Evolutionary conservation across 2,797 vertebrate genomes (phyloP).

Genomic region (Ceryle rudis): DNA sequence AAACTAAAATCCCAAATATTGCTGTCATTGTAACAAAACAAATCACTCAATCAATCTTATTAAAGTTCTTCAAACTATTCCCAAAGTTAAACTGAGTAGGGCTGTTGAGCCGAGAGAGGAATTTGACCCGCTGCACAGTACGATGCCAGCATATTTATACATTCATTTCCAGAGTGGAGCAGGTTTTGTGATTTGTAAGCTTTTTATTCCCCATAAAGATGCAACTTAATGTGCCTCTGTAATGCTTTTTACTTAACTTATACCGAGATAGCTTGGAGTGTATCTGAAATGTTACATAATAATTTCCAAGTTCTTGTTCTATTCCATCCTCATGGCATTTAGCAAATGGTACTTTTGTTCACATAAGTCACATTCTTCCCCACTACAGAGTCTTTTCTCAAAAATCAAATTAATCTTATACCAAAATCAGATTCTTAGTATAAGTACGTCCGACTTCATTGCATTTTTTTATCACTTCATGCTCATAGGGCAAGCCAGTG

Average conservation of each 20-base stretch:
- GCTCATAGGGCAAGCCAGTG: background rate
- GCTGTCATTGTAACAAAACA: background rate
- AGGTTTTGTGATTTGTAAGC: background rate
- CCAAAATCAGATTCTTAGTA: slow-evolving; percentile 33
- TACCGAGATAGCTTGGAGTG: background rate
- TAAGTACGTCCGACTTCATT: slow-evolving; percentile 29
- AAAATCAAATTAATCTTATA: slow-evolving; percentile 59
- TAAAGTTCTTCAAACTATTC: background rate
- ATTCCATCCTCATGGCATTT: background rate
- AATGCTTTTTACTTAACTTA: background rate
- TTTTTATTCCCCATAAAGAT: background rate
- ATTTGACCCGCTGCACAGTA: background rate
- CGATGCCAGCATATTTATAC: background rate
- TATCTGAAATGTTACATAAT: background rate
- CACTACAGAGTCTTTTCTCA: slow-evolving; percentile 4
- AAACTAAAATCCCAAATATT: background rate
- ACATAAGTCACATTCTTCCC: slow-evolving; percentile 42
- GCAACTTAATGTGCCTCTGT: background rate
- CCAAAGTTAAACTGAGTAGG: background rate
- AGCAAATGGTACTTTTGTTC: slow-evolving; percentile 12
- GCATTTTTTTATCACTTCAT: background rate
- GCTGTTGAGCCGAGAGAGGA: background rate
- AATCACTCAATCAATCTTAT: background rate
- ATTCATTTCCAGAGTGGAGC: background rate
- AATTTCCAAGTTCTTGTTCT: background rate